phyloP scores from a whole-genome alignment of 2,797 vertebrate genomes.

The Iguana delicatissima region DNA sequence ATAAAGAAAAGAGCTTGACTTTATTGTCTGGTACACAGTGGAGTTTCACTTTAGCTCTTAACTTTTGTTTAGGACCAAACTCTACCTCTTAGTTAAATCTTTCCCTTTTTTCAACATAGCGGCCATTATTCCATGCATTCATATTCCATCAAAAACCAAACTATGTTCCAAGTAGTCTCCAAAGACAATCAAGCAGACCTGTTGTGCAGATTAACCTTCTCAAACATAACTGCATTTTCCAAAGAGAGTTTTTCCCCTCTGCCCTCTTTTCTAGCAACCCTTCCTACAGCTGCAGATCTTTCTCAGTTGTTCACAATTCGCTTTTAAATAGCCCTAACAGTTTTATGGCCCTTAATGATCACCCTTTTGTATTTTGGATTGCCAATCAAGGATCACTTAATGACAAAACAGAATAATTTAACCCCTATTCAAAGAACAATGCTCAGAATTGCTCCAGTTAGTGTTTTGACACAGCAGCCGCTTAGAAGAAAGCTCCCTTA shows the following conservation, averaged over 20 bases:
- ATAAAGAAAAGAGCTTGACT: not conserved
- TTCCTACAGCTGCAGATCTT: constrained; percentile 30
- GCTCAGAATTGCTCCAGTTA: constrained; percentile 80
- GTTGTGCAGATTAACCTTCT: constrained; percentile 17
- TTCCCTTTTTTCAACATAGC: not conserved
- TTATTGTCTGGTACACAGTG: not conserved
- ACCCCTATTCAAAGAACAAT: constrained; percentile 84
- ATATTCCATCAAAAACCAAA: not conserved
- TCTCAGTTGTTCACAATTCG: constrained; percentile 72
- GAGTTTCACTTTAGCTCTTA: not conserved
- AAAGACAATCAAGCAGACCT: constrained; percentile 14
- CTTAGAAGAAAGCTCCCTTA: constrained; percentile 78
- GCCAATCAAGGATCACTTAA: constrained; percentile 89
- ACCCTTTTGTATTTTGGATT: constrained; percentile 85
- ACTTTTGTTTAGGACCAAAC: not conserved
- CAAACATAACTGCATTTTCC: constrained; percentile 20
- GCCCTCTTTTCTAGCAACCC: constrained; percentile 6
- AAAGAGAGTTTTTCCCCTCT: not conserved
- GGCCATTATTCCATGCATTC: not conserved
- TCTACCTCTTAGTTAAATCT: not conserved
- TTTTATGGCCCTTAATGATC: constrained; percentile 88
- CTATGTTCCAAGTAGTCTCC: constrained; percentile 8
- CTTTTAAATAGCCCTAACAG: constrained; percentile 80
- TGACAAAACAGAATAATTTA: constrained; percentile 88
- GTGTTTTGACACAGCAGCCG: constrained; percentile 81